Conservation (phyloP, 2,797 vertebrate species). For the Hephaestus fuliginosus region DNA sequence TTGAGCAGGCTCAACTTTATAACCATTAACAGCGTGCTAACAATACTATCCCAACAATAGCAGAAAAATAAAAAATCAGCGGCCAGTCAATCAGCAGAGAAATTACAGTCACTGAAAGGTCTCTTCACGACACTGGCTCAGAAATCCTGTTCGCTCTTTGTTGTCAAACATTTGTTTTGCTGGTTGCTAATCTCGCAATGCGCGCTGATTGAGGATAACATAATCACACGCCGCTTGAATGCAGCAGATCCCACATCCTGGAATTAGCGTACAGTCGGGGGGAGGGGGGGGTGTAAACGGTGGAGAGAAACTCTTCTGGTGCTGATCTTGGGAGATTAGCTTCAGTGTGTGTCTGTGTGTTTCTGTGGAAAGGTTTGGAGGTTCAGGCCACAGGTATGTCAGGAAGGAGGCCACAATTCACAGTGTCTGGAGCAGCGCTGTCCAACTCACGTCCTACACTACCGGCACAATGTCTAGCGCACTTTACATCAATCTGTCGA, state of each 20-base stretch:
- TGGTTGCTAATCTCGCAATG: constrained; percentile 72
- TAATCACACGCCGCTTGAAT: constrained; percentile 64
- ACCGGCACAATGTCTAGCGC: constrained; percentile 63
- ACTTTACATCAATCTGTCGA: constrained; percentile 77
- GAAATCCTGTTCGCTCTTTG: constrained; percentile 33
- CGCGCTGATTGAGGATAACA: constrained; percentile 68
- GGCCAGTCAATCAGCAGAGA: constrained; percentile 61
- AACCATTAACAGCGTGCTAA: constrained; percentile 65
- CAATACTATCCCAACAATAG: constrained; percentile 59
- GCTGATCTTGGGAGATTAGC: constrained; percentile 77
- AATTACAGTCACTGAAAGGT: constrained; percentile 54
- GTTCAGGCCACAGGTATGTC: constrained; percentile 87
- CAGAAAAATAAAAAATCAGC: constrained; percentile 67
- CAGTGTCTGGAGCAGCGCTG: constrained; percentile 77
- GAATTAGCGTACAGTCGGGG: constrained; percentile 67
- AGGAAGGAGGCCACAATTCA: constrained; percentile 84
- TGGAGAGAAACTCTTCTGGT: constrained; percentile 73
- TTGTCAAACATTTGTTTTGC: constrained; percentile 73
- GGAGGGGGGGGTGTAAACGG: constrained; percentile 55
- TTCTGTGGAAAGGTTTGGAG: constrained; percentile 82
- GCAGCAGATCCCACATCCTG: constrained; percentile 77
- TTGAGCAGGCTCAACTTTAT: constrained; percentile 36
- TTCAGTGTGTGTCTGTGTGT: constrained; percentile 62
- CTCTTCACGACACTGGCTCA: constrained; percentile 36
- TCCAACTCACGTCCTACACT: constrained; percentile 81